A percentile compares a stretch with the other conserved stretches of the same genome.
Evolutionary conservation across 2,113 vertebrate genomes (phyloP).

Genomic region (Holacanthus passer): DNA sequence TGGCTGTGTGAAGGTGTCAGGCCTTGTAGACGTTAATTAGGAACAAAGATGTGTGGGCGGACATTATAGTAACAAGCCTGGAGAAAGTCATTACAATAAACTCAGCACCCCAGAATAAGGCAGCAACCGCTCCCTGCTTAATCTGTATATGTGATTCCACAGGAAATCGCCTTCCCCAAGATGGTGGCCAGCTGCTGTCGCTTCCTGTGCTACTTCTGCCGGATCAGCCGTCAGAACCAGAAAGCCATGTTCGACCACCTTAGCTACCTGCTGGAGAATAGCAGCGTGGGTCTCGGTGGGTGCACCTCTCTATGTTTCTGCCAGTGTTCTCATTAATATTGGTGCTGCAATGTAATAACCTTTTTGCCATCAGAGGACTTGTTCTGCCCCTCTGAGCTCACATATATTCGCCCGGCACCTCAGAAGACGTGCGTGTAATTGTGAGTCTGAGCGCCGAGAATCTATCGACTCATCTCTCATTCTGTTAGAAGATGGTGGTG

Average conservation of each 20-base stretch:
- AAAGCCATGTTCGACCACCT: constrained; percentile 99
- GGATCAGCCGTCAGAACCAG: constrained; percentile 98
- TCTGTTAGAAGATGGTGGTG: constrained; percentile 42
- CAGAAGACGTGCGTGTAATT: constrained; percentile 11
- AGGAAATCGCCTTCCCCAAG: constrained; percentile 97
- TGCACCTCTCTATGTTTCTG: constrained; percentile 4
- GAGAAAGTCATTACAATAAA: constrained; percentile 36
- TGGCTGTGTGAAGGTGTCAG: constrained; percentile 36
- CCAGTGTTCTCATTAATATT: constrained; percentile 22
- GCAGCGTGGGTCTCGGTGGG: constrained; percentile 96
- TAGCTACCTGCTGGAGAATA: constrained; percentile 97
- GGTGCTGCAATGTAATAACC: neutral
- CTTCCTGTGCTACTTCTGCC: constrained; percentile 98
- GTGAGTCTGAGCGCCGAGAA: constrained; percentile 13
- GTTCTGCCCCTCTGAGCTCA: constrained; percentile 26
- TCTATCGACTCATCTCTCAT: constrained; percentile 39
- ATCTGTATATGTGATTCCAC: constrained; percentile 49
- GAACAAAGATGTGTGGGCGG: constrained; percentile 3
- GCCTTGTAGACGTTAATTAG: constrained; percentile 64
- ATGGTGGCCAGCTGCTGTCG: constrained; percentile 99
- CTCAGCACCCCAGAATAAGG: neutral
- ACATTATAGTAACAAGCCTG: constrained; percentile 38
- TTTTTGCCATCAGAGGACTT: constrained; percentile 2
- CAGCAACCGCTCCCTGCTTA: neutral
- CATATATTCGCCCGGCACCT: constrained; percentile 41